Evolutionary conservation across 2,888 invertebrate species (phyloP), one percentile per base, ranked within the genome.

Genomic region (Andrena hattorfiana): DNA sequence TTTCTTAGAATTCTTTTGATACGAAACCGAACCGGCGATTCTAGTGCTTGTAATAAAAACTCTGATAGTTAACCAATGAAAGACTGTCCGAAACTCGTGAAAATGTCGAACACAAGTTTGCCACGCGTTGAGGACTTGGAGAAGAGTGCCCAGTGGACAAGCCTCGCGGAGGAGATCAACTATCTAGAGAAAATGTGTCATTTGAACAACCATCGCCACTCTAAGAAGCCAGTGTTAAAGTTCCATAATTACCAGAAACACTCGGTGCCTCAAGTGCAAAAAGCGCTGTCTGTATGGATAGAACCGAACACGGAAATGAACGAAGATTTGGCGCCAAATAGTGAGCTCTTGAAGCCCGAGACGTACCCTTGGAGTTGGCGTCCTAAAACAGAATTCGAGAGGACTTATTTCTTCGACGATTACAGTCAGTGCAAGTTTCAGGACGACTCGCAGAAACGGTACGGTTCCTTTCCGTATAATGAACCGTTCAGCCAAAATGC

Each of bases 311-410:
- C 73, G 6, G 75, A 63, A 3, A 10, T 13, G 10, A 42, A 16
- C 62, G 35, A 68, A 1, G 16, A 51, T 28, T 7, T 42, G 0
- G 28, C 49, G 16, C 3, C 1, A 10, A 32, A 1, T 4, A 2
- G 16, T 13, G 56, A 72, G 20, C 59, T 8, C n/a, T 1, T 30
- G 10, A 63, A 20, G n/a, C 0, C 49, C 0, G 62, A 60, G 13
- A 23, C 62, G 2, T 76, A 79, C n/a, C 87, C 80, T 5, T 90
- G 90, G 85, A 88, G 83, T n/a, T 93, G 93, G 92, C 90, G 89
- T 67, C 91, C 92, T 4, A 88, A 89, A n/a, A 92, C 92, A 8
- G 93, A 93, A 32, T 93, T 93, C 77, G 93, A 93, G 64, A 84
- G 88, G 20, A 85, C 86, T 6, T 93, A 93, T 75, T 93, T 93